A percentile compares a stretch with the other conserved stretches of the same genome.
These are phyloP conservation scores for Cuculus canorus DNA, from an alignment of 2,797 vertebrate species.

Conservation along the genomic window DNA sequence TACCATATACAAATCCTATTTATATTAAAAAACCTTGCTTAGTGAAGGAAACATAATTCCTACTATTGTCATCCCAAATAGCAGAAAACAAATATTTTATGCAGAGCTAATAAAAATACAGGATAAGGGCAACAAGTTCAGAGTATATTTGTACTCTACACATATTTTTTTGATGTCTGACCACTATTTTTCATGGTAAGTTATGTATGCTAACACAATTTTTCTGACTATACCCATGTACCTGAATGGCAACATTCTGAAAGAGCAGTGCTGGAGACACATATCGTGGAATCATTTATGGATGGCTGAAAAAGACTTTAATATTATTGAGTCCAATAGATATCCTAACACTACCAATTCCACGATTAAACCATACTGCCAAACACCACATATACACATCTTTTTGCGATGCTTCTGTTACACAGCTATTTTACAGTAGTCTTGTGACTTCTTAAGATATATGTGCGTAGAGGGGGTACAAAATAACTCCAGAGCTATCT, in stretches of 20 bases:
- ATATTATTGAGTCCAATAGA: no score
- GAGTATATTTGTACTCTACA: neutral
- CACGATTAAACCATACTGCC: no score
- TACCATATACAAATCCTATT: slow-evolving; percentile 56
- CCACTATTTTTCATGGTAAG: neutral
- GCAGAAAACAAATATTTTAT: slow-evolving; percentile 34
- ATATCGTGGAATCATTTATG: neutral
- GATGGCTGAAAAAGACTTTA: no score
- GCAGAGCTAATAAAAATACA: neutral
- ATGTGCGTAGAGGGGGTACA: rapidly evolving
- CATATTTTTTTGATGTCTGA: neutral
- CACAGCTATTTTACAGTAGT: neutral
- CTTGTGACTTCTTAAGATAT: neutral
- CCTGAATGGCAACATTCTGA: neutral
- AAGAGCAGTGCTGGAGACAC: neutral
- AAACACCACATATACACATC: no score
- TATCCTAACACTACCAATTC: no score
- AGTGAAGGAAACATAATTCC: slow-evolving; percentile 54
- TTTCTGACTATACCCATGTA: neutral
- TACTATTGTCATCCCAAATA: slow-evolving; percentile 46
- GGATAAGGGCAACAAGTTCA: neutral
- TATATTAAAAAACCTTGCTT: slow-evolving; percentile 61
- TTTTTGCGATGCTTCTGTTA: neutral
- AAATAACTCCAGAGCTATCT: neutral
- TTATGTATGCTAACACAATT: neutral